These are phyloP conservation scores for Pangasius macronema DNA, from an alignment of 2,797 vertebrate species.

Conservation along the genomic window DNA sequence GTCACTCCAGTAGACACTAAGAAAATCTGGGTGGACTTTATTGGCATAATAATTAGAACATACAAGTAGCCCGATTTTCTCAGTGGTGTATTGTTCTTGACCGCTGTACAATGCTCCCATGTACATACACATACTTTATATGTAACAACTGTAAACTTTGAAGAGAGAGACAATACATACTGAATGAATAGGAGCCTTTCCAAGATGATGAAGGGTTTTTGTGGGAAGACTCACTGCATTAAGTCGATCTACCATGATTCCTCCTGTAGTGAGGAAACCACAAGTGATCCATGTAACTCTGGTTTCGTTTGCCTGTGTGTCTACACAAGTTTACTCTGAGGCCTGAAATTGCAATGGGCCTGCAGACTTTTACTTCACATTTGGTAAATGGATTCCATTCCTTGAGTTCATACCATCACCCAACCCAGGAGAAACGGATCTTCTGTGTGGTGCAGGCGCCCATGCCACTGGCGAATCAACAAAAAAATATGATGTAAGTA, in stretches of 20 bases:
- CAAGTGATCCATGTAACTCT: slow-evolving; percentile 71
- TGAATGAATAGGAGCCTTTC: slow-evolving; percentile 67
- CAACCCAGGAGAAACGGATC: slow-evolving; percentile 47
- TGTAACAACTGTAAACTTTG: slow-evolving; percentile 47
- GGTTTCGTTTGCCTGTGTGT: slow-evolving; percentile 40
- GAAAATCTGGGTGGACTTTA: slow-evolving; percentile 36
- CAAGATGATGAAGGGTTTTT: slow-evolving; percentile 69
- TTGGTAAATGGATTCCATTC: slow-evolving; percentile 73
- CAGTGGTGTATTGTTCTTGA: background rate
- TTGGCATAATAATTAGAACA: slow-evolving; percentile 35
- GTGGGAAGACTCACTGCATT: slow-evolving; percentile 70
- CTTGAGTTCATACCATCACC: slow-evolving; percentile 8
- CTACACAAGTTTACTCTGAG: background rate
- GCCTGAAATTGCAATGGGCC: background rate
- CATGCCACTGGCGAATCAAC: background rate
- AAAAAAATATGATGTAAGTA: background rate
- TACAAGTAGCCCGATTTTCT: slow-evolving; percentile 23
- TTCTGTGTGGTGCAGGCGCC: slow-evolving; percentile 56
- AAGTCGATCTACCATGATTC: slow-evolving; percentile 73
- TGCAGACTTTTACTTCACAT: slow-evolving; percentile 47
- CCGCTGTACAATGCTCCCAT: background rate
- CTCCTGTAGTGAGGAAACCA: slow-evolving; percentile 71
- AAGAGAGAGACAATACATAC: slow-evolving; percentile 56
- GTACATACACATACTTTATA: slow-evolving; percentile 24
- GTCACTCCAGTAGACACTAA: slow-evolving; percentile 58